phyloP scores from a whole-genome alignment of 2,797 vertebrate genomes.

The Brachyalestes nurse region DNA sequence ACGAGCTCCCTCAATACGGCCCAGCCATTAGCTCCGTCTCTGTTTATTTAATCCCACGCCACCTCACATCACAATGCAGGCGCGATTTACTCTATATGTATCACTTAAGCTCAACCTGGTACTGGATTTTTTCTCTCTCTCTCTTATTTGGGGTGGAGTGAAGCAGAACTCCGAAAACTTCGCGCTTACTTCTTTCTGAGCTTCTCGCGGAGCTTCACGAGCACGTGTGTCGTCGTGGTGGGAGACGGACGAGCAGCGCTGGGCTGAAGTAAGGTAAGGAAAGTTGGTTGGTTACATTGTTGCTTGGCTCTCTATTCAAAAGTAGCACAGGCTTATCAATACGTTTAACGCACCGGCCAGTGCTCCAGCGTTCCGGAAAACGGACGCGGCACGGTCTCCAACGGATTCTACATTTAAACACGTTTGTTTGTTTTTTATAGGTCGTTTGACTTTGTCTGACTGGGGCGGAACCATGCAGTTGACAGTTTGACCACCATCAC shows the following conservation, averaged over 20 bases:
- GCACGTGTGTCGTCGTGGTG: constrained; percentile 75
- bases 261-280: constrained; percentile 54
- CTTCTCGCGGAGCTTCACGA: constrained; percentile 71
- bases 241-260: constrained; percentile 21
- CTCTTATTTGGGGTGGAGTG: constrained; percentile 8
- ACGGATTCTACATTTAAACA: constrained; percentile 1
- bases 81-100: constrained; percentile 37
- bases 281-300: constrained; percentile 56
- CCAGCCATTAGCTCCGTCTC: constrained; percentile 73
- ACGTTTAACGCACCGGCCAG: background rate
- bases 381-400: background rate
- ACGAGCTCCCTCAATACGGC: constrained; percentile 72
- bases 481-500: constrained; percentile 9
- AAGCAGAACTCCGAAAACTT: constrained; percentile 26
- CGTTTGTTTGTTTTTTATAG: constrained; percentile 17
- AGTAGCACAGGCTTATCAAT: constrained; percentile 54
- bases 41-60: constrained; percentile 75
- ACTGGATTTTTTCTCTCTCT: background rate
- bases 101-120: constrained; percentile 51
- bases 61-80: constrained; percentile 69
- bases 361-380: no score
- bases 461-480: constrained; percentile 18
- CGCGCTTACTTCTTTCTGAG: constrained; percentile 55
- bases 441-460: constrained; percentile 3
- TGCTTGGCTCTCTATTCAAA: constrained; percentile 71